phyloP scores from a whole-genome alignment of 2,888 invertebrate species.

The Scaptomyza parva region DNA sequence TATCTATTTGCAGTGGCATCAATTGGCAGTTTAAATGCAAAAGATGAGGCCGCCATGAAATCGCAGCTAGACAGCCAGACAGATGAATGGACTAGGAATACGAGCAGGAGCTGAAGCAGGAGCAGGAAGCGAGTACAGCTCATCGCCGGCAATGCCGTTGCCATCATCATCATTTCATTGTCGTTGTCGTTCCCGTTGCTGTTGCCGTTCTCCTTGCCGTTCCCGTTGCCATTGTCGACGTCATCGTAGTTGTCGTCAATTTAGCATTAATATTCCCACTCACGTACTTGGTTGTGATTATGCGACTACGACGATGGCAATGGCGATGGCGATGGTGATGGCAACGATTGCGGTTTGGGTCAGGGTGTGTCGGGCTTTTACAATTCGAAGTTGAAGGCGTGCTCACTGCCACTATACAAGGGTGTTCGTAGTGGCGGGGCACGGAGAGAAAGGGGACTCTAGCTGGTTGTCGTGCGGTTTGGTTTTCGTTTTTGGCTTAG shows the following conservation, averaged over 20 bases:
- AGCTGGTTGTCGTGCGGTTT: slow-evolving; percentile 66
- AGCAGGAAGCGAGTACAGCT: slow-evolving; percentile 22
- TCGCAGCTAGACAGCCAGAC: slow-evolving; percentile 56
- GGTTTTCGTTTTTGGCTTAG: slow-evolving; percentile 40
- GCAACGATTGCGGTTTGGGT: slow-evolving; percentile 61
- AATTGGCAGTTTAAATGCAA: slow-evolving; percentile 84
- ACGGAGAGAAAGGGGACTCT: not conserved
- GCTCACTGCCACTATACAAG: slow-evolving; percentile 2
- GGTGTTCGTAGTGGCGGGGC: not conserved
- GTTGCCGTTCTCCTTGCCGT: slow-evolving; percentile 43
- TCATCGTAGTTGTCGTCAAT: slow-evolving; percentile 77
- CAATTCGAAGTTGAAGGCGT: slow-evolving; percentile 45
- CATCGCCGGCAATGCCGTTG: slow-evolving; percentile 30
- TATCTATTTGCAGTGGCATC: slow-evolving; percentile 74
- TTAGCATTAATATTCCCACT: slow-evolving; percentile 82
- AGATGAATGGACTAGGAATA: slow-evolving; percentile 27
- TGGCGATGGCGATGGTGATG: slow-evolving; percentile 45
- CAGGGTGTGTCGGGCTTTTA: slow-evolving; percentile 43
- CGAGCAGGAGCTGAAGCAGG: slow-evolving; percentile 7
- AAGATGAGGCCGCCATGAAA: slow-evolving; percentile 75
- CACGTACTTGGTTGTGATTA: slow-evolving; percentile 81
- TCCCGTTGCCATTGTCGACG: slow-evolving; percentile 48
- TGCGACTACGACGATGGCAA: slow-evolving; percentile 70
- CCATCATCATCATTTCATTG: slow-evolving; percentile 55
- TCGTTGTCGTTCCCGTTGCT: slow-evolving; percentile 29